Evolutionary conservation across 2,797 vertebrate genomes (phyloP).

Genomic region (Pitangus sulphuratus): DNA sequence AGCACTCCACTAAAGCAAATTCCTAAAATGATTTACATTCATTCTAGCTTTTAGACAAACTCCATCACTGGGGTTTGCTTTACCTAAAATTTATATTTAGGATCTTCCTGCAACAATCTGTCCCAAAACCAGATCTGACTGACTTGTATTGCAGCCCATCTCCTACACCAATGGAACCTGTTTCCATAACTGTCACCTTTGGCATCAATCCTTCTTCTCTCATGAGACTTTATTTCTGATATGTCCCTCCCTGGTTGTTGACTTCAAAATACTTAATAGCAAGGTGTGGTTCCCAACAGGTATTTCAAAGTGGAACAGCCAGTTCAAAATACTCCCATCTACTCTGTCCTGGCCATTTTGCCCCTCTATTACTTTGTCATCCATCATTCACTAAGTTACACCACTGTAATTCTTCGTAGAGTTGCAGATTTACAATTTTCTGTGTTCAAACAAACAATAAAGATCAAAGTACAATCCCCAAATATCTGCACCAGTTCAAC

Average conservation of each 20-base stretch:
- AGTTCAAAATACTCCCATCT: neutral
- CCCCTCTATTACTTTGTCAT: neutral
- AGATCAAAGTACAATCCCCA: neutral
- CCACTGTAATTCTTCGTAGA: neutral
- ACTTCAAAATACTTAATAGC: slow-evolving; percentile 23
- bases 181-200: neutral
- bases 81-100: neutral
- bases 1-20: neutral
- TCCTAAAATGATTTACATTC: neutral
- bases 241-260: neutral
- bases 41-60: neutral
- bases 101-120: neutral
- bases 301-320: neutral
- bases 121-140: neutral
- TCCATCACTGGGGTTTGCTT: neutral
- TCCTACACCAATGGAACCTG: neutral
- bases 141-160: neutral
- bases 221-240: neutral
- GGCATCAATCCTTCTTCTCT: neutral
- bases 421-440: neutral
- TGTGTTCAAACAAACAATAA: neutral
- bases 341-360: neutral
- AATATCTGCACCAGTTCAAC: neutral
- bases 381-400: neutral
- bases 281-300: slow-evolving; percentile 43